phyloP scores from a whole-genome alignment of 2,888 invertebrate species.

The Cephus pulcher region DNA sequence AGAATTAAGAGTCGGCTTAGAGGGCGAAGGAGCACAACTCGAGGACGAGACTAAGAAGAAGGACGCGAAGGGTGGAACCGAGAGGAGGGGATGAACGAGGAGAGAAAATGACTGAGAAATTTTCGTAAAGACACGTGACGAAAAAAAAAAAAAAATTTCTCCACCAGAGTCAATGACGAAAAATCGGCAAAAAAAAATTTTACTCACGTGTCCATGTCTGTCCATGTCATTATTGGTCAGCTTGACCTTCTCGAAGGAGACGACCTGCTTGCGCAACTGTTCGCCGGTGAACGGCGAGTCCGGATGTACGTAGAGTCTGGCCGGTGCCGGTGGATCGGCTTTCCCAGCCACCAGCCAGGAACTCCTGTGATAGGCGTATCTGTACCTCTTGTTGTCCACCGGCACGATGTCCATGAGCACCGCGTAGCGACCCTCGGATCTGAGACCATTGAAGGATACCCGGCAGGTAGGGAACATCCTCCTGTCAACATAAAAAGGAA shows the following conservation, averaged over 20 bases:
- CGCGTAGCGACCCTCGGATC: conserved; percentile 87
- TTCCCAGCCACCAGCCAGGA: conserved; percentile 99
- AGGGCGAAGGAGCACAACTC: not conserved
- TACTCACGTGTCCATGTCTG: conserved; percentile 91
- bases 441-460: conserved; percentile 89
- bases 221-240: conserved; percentile 99
- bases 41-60: conserved; percentile 20
- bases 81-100: not conserved
- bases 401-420: conserved; percentile 97
- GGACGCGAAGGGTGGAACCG: conserved; percentile 2
- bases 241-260: conserved; percentile 98
- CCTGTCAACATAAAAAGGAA: conserved; percentile 68
- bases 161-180: too few relatives aligned
- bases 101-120: not conserved
- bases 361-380: conserved; percentile 98
- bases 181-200: not conserved
- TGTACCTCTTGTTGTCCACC: conserved; percentile 95
- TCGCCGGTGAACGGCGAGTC: conserved; percentile 97
- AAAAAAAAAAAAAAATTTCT: too few relatives aligned
- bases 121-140: not conserved
- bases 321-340: conserved; percentile 96
- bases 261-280: conserved; percentile 94
- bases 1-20: conserved; percentile 41
- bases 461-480: conserved; percentile 98
- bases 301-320: conserved; percentile 94